Evolutionary conservation across 2,888 invertebrate genomes (phyloP).

Genomic region (Colletes collaris): DNA sequence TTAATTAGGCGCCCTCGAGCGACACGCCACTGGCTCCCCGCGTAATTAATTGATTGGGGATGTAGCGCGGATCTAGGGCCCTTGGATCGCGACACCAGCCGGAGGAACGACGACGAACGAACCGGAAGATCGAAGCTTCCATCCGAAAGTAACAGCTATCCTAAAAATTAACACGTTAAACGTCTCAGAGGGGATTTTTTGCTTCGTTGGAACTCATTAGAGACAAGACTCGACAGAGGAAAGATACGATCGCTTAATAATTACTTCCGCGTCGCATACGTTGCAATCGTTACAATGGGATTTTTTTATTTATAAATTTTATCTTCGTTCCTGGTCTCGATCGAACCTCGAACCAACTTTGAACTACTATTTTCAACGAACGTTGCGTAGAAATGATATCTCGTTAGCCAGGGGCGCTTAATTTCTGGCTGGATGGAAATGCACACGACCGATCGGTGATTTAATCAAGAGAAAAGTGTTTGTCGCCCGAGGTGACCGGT

Average conservation of each 20-base stretch:
- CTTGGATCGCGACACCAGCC: conserved; percentile 15
- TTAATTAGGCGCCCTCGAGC: conserved; percentile 62
- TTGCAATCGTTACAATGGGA: no score
- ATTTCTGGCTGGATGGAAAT: conserved; percentile 28
- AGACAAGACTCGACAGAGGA: no score
- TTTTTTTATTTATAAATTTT: no score
- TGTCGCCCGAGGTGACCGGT: conserved; percentile 33
- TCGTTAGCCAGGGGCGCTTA: conserved; percentile 14
- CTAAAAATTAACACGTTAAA: no score
- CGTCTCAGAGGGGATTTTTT: no score
- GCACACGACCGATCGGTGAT: conserved; percentile 47
- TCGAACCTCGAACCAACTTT: not conserved
- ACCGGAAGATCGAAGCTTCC: no score
- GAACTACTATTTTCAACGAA: not conserved
- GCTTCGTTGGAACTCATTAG: no score
- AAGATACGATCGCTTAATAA: no score
- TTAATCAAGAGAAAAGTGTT: conserved; percentile 37
- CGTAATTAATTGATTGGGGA: conserved; percentile 64
- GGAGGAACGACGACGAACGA: conserved; percentile 12
- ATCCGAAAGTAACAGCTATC: no score
- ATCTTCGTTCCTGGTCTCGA: not conserved
- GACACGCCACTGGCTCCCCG: conserved; percentile 51
- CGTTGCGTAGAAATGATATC: conserved; percentile 35
- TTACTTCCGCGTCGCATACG: no score
- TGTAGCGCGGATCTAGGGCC: conserved; percentile 14